These are phyloP conservation scores for Rhineura floridana DNA, from an alignment of 2,113 vertebrate species.

Conservation along the genomic window DNA sequence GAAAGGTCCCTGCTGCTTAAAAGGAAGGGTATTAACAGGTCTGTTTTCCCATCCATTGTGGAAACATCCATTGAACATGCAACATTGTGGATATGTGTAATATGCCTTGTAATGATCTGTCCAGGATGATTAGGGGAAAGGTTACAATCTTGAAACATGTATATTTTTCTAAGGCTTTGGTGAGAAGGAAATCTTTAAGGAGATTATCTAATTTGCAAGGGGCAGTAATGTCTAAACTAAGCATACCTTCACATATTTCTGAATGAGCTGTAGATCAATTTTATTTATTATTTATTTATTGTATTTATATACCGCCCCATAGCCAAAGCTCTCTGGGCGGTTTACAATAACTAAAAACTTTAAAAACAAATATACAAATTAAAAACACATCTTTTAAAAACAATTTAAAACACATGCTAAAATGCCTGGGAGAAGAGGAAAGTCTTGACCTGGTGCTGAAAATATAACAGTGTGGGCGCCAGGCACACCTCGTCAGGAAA, in stretches of 20 bases:
- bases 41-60: constrained; percentile 7
- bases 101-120: background rate
- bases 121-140: constrained; percentile 21
- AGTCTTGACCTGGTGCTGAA: too few species aligned
- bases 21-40: background rate
- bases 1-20: background rate
- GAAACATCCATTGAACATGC: constrained; percentile 4
- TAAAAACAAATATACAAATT: too few species aligned
- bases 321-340: too few species aligned
- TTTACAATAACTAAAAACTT: too few species aligned
- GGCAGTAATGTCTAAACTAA: background rate
- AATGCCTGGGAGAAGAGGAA: too few species aligned
- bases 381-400: too few species aligned
- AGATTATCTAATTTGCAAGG: background rate
- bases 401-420: too few species aligned
- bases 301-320: too few species aligned
- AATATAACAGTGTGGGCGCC: too few species aligned
- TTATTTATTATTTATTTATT: too few species aligned
- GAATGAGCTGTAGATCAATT: background rate
- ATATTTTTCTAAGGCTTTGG: background rate
- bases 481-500: too few species aligned
- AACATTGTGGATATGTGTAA: background rate
- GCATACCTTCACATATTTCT: background rate
- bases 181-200: background rate
- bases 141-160: background rate